phyloP scores from a whole-genome alignment of 2,113 vertebrate genomes.

The Brevimyrus niger region DNA sequence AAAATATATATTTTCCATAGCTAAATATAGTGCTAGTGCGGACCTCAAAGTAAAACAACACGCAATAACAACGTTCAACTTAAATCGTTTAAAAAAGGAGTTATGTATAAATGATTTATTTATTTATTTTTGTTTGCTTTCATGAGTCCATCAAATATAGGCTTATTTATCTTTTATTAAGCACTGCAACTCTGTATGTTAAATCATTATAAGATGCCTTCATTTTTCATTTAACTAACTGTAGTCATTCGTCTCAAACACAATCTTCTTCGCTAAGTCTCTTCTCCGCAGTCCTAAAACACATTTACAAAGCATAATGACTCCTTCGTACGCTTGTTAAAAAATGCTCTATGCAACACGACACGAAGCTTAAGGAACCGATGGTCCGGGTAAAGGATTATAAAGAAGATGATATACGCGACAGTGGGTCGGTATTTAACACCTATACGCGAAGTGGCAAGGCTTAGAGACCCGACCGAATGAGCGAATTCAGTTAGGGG shows the following conservation, averaged over 20 bases:
- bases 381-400: slow-evolving; percentile 9
- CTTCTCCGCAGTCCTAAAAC: not conserved
- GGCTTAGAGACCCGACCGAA: slow-evolving; percentile 35
- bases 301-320: slow-evolving; percentile 1
- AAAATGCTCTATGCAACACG: not conserved
- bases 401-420: slow-evolving; percentile 8
- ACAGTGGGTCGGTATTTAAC: slow-evolving; percentile 3
- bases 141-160: not conserved
- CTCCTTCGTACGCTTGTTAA: not conserved
- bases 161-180: not conserved
- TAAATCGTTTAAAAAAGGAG: not conserved
- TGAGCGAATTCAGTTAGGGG: slow-evolving; percentile 9
- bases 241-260: not conserved
- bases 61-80: not conserved
- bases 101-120: not conserved
- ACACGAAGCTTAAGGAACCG: not conserved
- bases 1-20: not conserved
- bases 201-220: not conserved
- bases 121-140: not conserved
- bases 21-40: not conserved
- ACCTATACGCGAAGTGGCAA: slow-evolving; percentile 4
- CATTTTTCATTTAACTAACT: not conserved
- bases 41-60: not conserved
- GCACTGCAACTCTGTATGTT: not conserved
- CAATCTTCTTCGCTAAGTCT: not conserved